Evolutionary conservation across 1,140 invertebrate species (phyloP), one percentile per base, ranked within the genome.

Genomic region (Panulirus ornatus): DNA sequence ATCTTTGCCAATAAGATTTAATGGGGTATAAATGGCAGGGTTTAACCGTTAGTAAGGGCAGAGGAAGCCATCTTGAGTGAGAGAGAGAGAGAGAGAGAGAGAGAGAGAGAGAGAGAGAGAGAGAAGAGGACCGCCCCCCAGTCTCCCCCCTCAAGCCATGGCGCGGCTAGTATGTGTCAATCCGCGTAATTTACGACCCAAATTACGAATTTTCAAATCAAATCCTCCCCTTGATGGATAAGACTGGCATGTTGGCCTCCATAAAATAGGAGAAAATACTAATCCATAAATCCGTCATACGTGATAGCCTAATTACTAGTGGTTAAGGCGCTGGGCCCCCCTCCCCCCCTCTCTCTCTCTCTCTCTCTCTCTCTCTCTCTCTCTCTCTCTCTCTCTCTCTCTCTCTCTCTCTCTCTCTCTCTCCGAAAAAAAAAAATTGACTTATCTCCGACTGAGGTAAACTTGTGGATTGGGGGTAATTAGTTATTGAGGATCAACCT

Each of bases 181-280:
- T 89, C 87, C 70, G n/a, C 79, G 40, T 89, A 40, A 83, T 89
- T 89, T 89, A 89, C 40, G 70, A 83, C 79, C 66, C 79, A 89
- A 73, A 89, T 89, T 89, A 83, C 79, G 87, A 82, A 89, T 89
- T 89, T 89, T 89, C 87, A 82, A 89, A 89, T 89, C 87, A 89
- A 89, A 82, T 83, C 79, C 79, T 54, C 79, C 87, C n/a, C 51
- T 27, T 89, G 87, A 89, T 89, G 87, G 87, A 73, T 89, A 89
- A 89, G 87, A 89, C 79, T 89, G 87, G 87, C 87, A 89, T 83
- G 87, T 83, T 42, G 78, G 87, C 40, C 78, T n/a, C 87, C 87
- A 82, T 89, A 89, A 89, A 89, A 79, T 79, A 89, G 70, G 79
- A 70, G 78, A 89, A 82, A 89, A 89, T 89, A 89, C 79, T 83